Base-by-base conservation (phyloP, 2,888 invertebrate species). In the Heptascelio sp. region DNA sequence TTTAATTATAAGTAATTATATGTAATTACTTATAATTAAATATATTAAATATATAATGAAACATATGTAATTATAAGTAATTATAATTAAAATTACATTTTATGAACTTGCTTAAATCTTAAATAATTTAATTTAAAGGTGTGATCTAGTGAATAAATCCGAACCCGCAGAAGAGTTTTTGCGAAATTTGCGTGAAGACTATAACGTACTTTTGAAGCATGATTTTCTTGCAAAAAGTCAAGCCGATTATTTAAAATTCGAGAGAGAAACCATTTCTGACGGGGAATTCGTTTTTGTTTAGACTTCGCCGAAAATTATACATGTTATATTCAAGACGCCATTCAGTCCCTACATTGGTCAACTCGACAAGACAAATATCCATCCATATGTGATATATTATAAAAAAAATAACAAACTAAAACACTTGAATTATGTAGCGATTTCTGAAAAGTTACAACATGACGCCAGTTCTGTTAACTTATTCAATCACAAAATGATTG, bases 321-420 rank as follows among this genome's bases (percentile, higher is more conserved):
- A 11, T 51, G 49, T 23, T 11, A 51, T 13, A 11, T 51, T 2
- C 49, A 51, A 51, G 49, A 51, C 21, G 49, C 49, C 11, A 51
- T 51, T 51, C 49, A 51, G 9, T 51, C 49, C 15, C 43, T n/a
- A n/a, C 43, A 43, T 51, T 51, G 21, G 49, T 19, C 21, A 9
- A 51, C 49, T 55, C 55, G 15, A 55, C 25, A n/a, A 55, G 55
- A 26, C 26, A n/a, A 55, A 25, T 26, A 11, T 55, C 26, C 55
- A 55, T 26, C 55, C 55, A 26, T 55, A 26, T 26, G 55, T 55
- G 9, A 25, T 55, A 25, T 55, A 55, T 55, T 55, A 55, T n/a
- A 8, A 8, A 26, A 19, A 55, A 23, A 26, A 55, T n/a, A 13
- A 23, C 53, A 13, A 53, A 53, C 23, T 15, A 23, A 21, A 53